Base-by-base conservation (phyloP, 2,113 vertebrate species). In the Callospermophilus lateralis region DNA sequence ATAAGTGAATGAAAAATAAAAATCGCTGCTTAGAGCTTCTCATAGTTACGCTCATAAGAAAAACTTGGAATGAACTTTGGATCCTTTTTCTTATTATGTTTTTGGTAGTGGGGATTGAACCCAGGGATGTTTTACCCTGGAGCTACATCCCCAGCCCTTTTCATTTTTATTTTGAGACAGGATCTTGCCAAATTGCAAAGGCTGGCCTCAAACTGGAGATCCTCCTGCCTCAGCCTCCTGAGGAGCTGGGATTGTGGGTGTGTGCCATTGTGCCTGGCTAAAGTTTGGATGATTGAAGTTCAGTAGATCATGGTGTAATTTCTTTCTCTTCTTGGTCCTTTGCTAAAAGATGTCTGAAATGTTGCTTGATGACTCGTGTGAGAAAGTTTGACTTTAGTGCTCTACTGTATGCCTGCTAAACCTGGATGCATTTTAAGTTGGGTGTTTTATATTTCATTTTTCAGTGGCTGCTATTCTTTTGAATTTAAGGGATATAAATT, bases 281-380 rank as follows among this genome's bases (percentile, higher is more conserved):
- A 63, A 37, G 58, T 83, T 81, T 95, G 2, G 30, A 39, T 88
- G 88, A 76, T 61, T 80, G 34, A 58, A 48, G 61, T 96, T 80
- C 42, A 67, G 37, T 42, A 55, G 78, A 32, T 79, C 28, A n/a
- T 76, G 15, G 34, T 89, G 4, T 81, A 70, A 58, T 88, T 89
- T 72, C 22, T 45, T 86, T 37, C 45, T 65, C 42, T 45, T 94
- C 61, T 65, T 84, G 39, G 48, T 13, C 24, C 19, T 84, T 7
- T 84, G 65, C 30, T 93, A n/a, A 83, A 91, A 95, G 73, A 72
- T 74, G 80, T 48, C 45, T 90, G 72, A 76, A 48, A 51, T 89
- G 45, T 61, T 89, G 20, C 42, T 84, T n/a, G 26, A 63, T 84
- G 48, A 79, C 9, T 74, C 90, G 37, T 79, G 26, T 58, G 84